phyloP scores from a whole-genome alignment of 1,140 invertebrate species.

The Myzus persicae region DNA sequence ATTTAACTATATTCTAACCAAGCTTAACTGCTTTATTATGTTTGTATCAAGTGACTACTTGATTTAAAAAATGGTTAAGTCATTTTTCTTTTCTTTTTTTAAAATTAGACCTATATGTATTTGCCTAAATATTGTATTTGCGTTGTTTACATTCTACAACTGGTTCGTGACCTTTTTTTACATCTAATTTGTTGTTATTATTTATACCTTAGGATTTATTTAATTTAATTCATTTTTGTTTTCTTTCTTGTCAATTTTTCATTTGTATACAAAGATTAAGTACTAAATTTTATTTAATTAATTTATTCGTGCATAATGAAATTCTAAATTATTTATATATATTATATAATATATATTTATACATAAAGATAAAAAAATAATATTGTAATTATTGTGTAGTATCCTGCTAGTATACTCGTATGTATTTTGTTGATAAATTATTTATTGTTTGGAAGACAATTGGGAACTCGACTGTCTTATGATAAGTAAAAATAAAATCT shows the following conservation, averaged over 20 bases:
- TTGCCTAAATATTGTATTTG: constrained; percentile 22
- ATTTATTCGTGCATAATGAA: constrained; percentile 24
- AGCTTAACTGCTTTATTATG: constrained; percentile 47
- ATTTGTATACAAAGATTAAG: constrained; percentile 24
- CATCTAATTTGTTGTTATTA: constrained; percentile 54
- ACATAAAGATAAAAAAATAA: constrained; percentile 36
- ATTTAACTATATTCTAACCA: constrained; percentile 31
- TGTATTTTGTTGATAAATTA: constrained; percentile 20
- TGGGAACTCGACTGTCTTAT: not conserved
- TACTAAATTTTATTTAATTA: constrained; percentile 28
- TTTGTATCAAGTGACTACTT: constrained; percentile 13
- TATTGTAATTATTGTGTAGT: constrained; percentile 26
- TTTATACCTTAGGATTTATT: constrained; percentile 39
- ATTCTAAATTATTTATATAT: constrained; percentile 43
- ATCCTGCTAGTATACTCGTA: not conserved
- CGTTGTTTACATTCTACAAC: constrained; percentile 38
- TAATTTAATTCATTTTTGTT: constrained; percentile 41
- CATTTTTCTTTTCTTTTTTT: constrained; percentile 19
- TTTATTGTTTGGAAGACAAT: constrained; percentile 37
- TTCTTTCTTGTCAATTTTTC: constrained; percentile 34
- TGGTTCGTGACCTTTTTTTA: constrained; percentile 4
- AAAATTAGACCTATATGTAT: constrained; percentile 17
- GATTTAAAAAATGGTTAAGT: constrained; percentile 13
- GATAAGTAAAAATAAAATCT: not conserved
- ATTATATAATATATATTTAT: constrained; percentile 35